These are phyloP conservation scores for Triplophysa rosa DNA, from an alignment of 2,113 vertebrate genomes.

Conservation along the genomic window DNA sequence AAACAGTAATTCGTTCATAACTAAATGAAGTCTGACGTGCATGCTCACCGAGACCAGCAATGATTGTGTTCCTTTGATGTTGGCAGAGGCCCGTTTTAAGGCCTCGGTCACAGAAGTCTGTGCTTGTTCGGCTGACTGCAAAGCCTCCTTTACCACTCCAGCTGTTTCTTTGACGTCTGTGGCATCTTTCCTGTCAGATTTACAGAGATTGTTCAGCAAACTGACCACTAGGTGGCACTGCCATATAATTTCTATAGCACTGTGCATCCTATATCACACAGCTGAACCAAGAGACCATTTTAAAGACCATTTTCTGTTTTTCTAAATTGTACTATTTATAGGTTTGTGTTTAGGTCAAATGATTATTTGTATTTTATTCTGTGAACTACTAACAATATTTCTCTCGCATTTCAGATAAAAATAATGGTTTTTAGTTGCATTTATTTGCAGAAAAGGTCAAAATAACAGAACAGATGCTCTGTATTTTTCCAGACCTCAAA, in stretches of 20 bases:
- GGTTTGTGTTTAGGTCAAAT: no score
- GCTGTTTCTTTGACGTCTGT: constrained; percentile 82
- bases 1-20: neutral
- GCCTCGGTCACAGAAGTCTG: constrained; percentile 85
- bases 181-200: constrained; percentile 82
- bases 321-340: no score
- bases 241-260: neutral
- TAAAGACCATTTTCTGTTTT: no score
- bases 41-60: constrained; percentile 86
- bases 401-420: no score
- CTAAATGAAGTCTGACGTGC: neutral
- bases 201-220: neutral
- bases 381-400: no score
- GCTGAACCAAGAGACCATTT: no score
- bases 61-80: constrained; percentile 87
- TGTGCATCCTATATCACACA: no score
- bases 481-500: no score
- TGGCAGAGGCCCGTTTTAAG: constrained; percentile 84
- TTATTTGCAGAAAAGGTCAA: no score
- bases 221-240: constrained; percentile 25
- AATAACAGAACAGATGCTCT: no score
- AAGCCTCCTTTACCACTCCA: constrained; percentile 82
- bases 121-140: constrained; percentile 87
- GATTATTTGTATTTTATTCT: no score
- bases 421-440: no score